Evolutionary conservation across 2,888 invertebrate genomes (phyloP), one percentile per base, ranked within the genome.

Genomic region (Lycia hirtaria): DNA sequence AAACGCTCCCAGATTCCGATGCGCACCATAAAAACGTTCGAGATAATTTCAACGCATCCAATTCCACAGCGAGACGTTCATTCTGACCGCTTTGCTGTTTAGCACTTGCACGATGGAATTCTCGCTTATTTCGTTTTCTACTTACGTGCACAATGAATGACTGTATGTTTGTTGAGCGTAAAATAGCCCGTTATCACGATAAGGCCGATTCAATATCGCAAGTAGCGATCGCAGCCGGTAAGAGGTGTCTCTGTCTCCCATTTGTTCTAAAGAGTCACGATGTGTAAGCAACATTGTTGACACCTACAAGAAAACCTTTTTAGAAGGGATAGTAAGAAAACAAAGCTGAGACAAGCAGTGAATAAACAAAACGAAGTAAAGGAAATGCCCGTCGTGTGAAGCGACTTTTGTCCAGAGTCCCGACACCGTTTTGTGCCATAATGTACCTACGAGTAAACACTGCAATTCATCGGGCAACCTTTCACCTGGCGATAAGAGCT

Each of bases 11-110:
- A 88, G 88, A 91, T 91, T 91, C 91, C 92, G 80, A 88, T 83
- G 89, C 84, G 81, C 83, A 83, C 88, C 87, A 89, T 89, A 91
- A 92, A 91, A 91, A 92, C 87, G 79, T 83, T 85, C 77, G 80
- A 88, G 89, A 90, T 91, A 87, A 92, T 87, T 92, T 86, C 83
- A 79, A 82, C 80, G 79, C 82, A 83, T 85, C 83, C 83, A 79
- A 83, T 80, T 80, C 76, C 78, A 72, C 72, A 71, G 72, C 76
- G 76, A 71, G 77, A 71, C 72, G 73, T 68, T 69, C 76, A 76
- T 78, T 75, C 81, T 78, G 80, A 79, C 79, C 83, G 81, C 76
- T 83, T 69, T 68, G 78, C 75, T 80, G 83, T 85, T 84, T 82
- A 82, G 81, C 82, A 82, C 82, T 77, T 75, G 72, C 78, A 74